phyloP scores from a whole-genome alignment of 2,888 invertebrate genomes.

The Pteria penguin region DNA sequence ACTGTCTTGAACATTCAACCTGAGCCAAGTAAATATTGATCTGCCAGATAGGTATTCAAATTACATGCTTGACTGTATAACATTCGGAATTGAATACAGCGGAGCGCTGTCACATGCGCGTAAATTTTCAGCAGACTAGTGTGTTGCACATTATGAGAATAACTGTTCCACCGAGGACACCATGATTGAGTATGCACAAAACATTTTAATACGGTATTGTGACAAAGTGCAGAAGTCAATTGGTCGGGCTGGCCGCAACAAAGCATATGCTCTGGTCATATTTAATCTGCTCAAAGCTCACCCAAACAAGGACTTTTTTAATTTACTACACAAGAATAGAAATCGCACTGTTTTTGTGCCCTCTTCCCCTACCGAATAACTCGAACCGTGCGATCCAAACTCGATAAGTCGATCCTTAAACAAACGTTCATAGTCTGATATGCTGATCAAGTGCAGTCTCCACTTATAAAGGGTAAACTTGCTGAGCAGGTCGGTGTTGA shows the following conservation, averaged over 20 bases:
- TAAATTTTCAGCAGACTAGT: constrained; percentile 22
- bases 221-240: constrained; percentile 18
- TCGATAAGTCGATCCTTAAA: too few relatives aligned
- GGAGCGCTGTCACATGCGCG: constrained; percentile 24
- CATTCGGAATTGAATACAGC: too few relatives aligned
- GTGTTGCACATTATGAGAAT: constrained; percentile 30
- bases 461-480: too few relatives aligned
- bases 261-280: constrained; percentile 4
- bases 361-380: constrained; percentile 15
- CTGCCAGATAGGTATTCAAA: too few relatives aligned
- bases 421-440: too few relatives aligned
- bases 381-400: not conserved
- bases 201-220: constrained; percentile 22
- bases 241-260: constrained; percentile 1
- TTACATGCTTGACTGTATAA: too few relatives aligned
- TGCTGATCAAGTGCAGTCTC: too few relatives aligned
- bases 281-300: constrained; percentile 28
- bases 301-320: constrained; percentile 19
- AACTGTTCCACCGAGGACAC: constrained; percentile 30
- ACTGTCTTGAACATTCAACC: too few relatives aligned
- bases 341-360: constrained; percentile 20
- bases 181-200: constrained; percentile 23
- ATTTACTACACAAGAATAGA: constrained; percentile 22
- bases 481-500: too few relatives aligned
- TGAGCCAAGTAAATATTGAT: too few relatives aligned